Percentiles rank a stretch among this genome's conserved stretches.
Evolutionary conservation across 2,888 invertebrate species (phyloP).

Genomic region (Aphodius granarius): DNA sequence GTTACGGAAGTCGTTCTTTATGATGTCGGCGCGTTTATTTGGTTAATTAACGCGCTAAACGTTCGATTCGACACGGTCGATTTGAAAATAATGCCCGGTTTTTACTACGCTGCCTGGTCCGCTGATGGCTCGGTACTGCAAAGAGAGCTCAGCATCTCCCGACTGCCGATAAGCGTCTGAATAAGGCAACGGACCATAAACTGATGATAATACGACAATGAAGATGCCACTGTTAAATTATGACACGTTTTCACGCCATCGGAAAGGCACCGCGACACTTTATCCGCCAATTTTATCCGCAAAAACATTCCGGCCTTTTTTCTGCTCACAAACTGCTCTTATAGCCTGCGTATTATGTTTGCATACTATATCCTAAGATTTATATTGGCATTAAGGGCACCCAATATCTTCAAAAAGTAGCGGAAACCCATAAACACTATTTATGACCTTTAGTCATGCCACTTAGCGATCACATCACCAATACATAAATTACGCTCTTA

Average conservation of each 20-base stretch:
- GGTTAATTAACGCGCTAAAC: conserved; percentile 10
- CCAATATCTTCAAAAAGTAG: no score
- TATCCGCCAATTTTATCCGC: not conserved
- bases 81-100: conserved; percentile 9
- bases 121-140: not conserved
- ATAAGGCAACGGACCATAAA: conserved; percentile 10
- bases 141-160: not conserved
- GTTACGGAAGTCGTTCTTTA: not conserved
- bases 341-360: no score
- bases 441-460: not conserved
- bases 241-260: not conserved
- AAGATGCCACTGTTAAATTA: conserved; percentile 12
- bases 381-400: no score
- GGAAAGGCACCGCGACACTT: not conserved
- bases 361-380: no score
- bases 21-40: not conserved
- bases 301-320: not conserved
- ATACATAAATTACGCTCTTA: not conserved
- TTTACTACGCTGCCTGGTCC: not conserved
- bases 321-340: no score
- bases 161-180: not conserved
- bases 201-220: conserved; percentile 13
- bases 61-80: conserved; percentile 10
- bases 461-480: not conserved
- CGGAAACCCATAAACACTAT: not conserved